Conservation (phyloP, 2,888 invertebrate species). For the Scotopteryx bipunctaria region DNA sequence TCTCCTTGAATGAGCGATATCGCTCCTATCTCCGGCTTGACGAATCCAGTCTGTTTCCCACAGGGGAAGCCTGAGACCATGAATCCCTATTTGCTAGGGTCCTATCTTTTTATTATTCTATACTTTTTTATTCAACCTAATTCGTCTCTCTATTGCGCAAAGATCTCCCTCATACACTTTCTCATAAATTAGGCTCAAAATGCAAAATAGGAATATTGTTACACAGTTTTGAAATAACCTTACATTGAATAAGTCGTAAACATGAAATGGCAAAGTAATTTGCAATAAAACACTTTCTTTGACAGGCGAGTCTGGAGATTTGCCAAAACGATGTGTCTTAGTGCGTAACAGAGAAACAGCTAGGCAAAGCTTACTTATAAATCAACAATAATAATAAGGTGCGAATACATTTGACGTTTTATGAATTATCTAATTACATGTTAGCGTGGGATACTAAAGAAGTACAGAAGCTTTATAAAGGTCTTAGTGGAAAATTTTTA, state of each 20-base stretch:
- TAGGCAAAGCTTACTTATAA: slow-evolving; percentile 14
- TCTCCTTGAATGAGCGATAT: too few species aligned
- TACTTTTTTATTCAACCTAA: too few species aligned
- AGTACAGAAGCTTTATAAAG: neutral
- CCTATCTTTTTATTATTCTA: too few species aligned
- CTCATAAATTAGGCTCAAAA: too few species aligned
- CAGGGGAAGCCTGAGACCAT: too few species aligned
- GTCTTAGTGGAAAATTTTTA: too few species aligned
- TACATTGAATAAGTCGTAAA: slow-evolving; percentile 3
- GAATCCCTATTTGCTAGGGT: too few species aligned
- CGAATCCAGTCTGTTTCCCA: too few species aligned
- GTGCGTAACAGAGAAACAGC: slow-evolving; percentile 21
- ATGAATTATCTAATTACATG: slow-evolving; percentile 10
- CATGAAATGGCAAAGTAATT: slow-evolving; percentile 20
- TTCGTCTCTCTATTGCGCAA: too few species aligned
- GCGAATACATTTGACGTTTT: neutral
- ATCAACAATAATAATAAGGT: slow-evolving; percentile 23
- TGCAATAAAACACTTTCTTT: slow-evolving; percentile 35
- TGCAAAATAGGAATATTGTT: too few species aligned
- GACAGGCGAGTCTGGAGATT: slow-evolving; percentile 27
- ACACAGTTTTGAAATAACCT: neutral
- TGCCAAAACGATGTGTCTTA: slow-evolving; percentile 26
- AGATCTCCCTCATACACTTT: too few species aligned
- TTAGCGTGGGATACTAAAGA: slow-evolving; percentile 3
- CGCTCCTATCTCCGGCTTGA: too few species aligned